A percentile compares a stretch with the other conserved stretches of the same genome.
Conservation (phyloP, 1,140 invertebrate genomes). For the Bilobella aurantiaca region DNA sequence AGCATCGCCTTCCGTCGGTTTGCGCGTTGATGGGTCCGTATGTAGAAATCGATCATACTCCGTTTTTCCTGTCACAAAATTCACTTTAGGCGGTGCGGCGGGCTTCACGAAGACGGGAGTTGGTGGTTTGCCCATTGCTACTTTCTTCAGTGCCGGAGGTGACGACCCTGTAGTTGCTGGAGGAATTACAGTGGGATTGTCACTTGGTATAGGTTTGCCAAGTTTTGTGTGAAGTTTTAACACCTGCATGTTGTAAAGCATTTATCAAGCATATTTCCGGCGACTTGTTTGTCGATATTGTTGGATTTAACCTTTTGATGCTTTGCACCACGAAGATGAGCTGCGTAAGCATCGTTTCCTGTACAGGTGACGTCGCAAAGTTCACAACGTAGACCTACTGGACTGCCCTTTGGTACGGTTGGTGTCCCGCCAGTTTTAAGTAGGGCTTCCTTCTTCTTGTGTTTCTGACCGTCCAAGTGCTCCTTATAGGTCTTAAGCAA, state of each 20-base stretch:
- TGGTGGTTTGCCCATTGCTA: not conserved
- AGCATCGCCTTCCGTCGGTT: not conserved
- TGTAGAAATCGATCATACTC: slow-evolving; percentile 22
- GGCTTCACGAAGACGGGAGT: slow-evolving; percentile 20
- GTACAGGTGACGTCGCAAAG: slow-evolving; percentile 97
- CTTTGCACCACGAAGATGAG: slow-evolving; percentile 92
- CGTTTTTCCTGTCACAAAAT: slow-evolving; percentile 60
- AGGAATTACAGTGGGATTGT: slow-evolving; percentile 73
- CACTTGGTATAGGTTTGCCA: slow-evolving; percentile 91
- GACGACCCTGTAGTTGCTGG: slow-evolving; percentile 27
- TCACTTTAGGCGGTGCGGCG: slow-evolving; percentile 65
- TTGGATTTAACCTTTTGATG: slow-evolving; percentile 78
- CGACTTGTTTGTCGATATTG: not conserved
- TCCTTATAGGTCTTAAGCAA: slow-evolving; percentile 75
- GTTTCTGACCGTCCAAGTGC: slow-evolving; percentile 94
- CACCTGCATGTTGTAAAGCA: slow-evolving; percentile 47
- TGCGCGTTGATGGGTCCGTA: slow-evolving; percentile 21
- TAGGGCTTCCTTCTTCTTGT: slow-evolving; percentile 94
- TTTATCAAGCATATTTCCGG: not conserved
- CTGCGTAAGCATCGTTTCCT: slow-evolving; percentile 92
- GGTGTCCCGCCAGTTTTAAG: slow-evolving; percentile 54
- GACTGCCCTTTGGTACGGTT: slow-evolving; percentile 50
- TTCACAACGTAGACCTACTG: slow-evolving; percentile 60
- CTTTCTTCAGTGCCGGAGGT: not conserved
- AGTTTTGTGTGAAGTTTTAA: slow-evolving; percentile 91